Base-by-base conservation (phyloP, 2,888 invertebrate genomes). In the Seladonia tumulorum region DNA sequence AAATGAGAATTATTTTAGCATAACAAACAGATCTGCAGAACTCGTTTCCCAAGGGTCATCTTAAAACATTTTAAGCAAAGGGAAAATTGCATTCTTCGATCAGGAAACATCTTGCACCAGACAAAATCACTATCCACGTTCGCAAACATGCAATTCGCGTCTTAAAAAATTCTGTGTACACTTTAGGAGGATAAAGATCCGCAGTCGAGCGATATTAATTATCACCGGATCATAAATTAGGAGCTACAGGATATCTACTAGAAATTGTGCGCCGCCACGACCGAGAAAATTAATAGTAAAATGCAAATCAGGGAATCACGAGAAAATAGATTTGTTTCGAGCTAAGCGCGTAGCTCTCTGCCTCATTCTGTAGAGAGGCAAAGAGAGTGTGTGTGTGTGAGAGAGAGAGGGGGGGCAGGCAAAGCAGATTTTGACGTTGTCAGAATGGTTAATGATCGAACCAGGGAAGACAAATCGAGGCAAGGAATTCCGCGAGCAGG, bases 391-490 rank as follows among this genome's bases (percentile, higher is more conserved):
- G 53, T 0, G 53, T 22, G 22, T 5, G 49, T 7, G 53, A 18
- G 49, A n/a, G n/a, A 8, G 53, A 7, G 53, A 53, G 8, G 2
- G 8, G 25, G 14, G 66, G 35, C 22, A 22, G 8, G 53, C 8
- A 14, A 35, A 35, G 39, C 68, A 25, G 45, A 45, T 63, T 76
- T 76, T 68, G 18, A 29, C 66, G 49, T 49, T 76, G 76, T 76
- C 76, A 35, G 47, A 47, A n/a, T n/a, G 68, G 39, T 76, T 68
- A 76, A 76, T 76, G 72, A 49, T 49, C 72, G 72, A 72, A 72
- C 29, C 49, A 16, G 14, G 49, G 25, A 70, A 49, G 72, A 66
- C 80, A 49, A 49, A 66, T 16, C 66, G 47, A 29, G 72, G n/a
- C 49, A n/a, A 76, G 68, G 35, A 68, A 68, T 47, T 35, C 49